Conservation (phyloP, 2,888 invertebrate species). For the Helicoverpa assulta region DNA sequence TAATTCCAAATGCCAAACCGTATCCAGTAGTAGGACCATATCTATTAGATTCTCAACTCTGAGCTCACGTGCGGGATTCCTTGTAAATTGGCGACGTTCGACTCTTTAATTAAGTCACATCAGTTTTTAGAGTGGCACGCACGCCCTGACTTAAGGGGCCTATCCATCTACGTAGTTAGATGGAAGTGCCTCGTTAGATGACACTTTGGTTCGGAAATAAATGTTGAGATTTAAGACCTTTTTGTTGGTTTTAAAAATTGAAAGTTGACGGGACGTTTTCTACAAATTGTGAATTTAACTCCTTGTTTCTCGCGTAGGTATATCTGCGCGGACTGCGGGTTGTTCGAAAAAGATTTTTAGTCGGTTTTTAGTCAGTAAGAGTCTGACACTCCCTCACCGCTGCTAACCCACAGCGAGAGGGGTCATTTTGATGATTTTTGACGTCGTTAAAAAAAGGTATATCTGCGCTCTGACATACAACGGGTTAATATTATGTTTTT, state of each 20-base stretch:
- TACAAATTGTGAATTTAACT: background rate
- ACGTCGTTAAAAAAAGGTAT: too few relatives aligned
- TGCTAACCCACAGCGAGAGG: too few relatives aligned
- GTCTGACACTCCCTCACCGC: too few relatives aligned
- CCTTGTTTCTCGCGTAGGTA: too few relatives aligned
- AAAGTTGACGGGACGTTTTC: background rate
- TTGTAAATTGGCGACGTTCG: slow-evolving; percentile 87
- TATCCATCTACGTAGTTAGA: slow-evolving; percentile 45
- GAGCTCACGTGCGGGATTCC: slow-evolving; percentile 79
- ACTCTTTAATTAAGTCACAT: slow-evolving; percentile 87
- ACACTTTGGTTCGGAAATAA: slow-evolving; percentile 19
- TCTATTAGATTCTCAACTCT: slow-evolving; percentile 76
- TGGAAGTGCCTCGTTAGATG: slow-evolving; percentile 34
- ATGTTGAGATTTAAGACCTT: background rate
- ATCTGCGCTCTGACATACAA: too few relatives aligned
- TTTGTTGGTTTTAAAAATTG: background rate
- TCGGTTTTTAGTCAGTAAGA: too few relatives aligned
- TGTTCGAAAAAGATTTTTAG: too few relatives aligned
- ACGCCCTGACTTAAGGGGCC: slow-evolving; percentile 33
- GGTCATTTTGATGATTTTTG: too few relatives aligned
- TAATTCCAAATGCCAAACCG: background rate
- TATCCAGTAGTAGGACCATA: slow-evolving; percentile 11
- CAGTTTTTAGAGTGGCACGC: slow-evolving; percentile 82
- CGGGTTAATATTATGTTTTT: too few relatives aligned
- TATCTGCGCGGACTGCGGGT: too few relatives aligned